phyloP scores from a whole-genome alignment of 2,113 vertebrate species.

The Eulacestoma nigropectus region DNA sequence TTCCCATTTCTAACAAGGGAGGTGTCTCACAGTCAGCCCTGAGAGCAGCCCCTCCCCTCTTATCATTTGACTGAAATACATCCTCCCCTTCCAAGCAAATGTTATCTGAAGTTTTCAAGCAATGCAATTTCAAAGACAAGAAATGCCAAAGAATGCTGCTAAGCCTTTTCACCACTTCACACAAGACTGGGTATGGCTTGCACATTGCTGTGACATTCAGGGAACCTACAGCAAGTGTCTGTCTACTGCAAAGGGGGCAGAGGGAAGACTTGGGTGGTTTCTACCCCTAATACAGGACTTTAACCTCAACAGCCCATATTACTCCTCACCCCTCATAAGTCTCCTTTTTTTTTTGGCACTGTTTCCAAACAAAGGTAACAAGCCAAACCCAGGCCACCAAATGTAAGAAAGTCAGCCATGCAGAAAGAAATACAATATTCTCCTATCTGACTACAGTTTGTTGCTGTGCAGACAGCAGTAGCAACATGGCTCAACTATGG shows the following conservation, averaged over 20 bases:
- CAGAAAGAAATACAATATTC: background rate
- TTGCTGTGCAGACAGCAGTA: background rate
- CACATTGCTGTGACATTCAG: background rate
- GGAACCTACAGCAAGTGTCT: background rate
- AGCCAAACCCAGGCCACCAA: background rate
- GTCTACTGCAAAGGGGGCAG: background rate
- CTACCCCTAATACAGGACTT: background rate
- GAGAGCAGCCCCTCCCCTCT: background rate
- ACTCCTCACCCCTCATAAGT: rapidly evolving
- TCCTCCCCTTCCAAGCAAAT: background rate
- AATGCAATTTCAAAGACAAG: background rate
- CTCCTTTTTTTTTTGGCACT: background rate
- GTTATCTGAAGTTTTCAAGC: background rate
- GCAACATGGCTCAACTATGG: background rate
- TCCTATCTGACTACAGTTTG: background rate
- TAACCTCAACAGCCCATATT: background rate
- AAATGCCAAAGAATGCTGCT: background rate
- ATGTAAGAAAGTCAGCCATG: background rate
- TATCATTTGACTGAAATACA: background rate
- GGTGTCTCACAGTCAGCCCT: background rate
- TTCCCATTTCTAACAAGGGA: background rate
- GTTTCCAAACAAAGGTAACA: background rate
- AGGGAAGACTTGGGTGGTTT: background rate
- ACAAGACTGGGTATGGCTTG: background rate
- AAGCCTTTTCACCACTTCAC: background rate